These are phyloP conservation scores for Drosophila arizonae DNA, from an alignment of 1,140 invertebrate genomes.

Conservation along the genomic window DNA sequence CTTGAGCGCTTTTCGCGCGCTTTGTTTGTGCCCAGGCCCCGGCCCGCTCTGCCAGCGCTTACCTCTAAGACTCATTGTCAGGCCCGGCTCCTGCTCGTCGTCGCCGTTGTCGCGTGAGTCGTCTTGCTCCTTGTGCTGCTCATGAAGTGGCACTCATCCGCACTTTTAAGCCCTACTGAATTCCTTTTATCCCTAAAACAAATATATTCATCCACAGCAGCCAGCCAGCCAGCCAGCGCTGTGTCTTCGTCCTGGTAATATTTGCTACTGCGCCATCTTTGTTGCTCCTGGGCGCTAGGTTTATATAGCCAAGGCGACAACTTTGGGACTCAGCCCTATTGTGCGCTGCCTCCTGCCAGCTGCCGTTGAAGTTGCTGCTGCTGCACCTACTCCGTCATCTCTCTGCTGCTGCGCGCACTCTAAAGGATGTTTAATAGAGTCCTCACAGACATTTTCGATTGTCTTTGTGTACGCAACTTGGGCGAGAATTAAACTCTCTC, in stretches of 20 bases:
- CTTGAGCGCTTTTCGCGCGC: constrained; percentile 70
- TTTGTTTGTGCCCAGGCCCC: constrained; percentile 40
- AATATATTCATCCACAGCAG: constrained; percentile 79
- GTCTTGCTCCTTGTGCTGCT: constrained; percentile 67
- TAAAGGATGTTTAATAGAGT: constrained; percentile 82
- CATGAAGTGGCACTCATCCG: constrained; percentile 81
- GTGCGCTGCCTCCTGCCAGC: constrained; percentile 14
- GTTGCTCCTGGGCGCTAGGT: constrained; percentile 54
- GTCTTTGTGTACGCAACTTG: constrained; percentile 66
- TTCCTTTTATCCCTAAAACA: constrained; percentile 82
- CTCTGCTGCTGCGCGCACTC: constrained; percentile 60
- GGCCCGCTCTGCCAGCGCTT: not conserved
- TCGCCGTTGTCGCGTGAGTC: constrained; percentile 46
- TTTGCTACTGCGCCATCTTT: constrained; percentile 28
- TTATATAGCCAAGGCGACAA: constrained; percentile 60
- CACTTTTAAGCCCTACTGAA: constrained; percentile 82
- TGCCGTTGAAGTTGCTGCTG: constrained; percentile 18
- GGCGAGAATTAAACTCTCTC: constrained; percentile 69
- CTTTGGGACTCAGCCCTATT: constrained; percentile 44
- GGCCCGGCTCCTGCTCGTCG: constrained; percentile 28
- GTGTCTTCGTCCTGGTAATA: constrained; percentile 28
- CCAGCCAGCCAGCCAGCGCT: constrained; percentile 15
- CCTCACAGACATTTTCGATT: constrained; percentile 81
- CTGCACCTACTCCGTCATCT: constrained; percentile 64
- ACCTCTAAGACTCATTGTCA: constrained; percentile 44